Evolutionary conservation across 2,797 vertebrate genomes (phyloP).

Genomic region (Mustela erminea): DNA sequence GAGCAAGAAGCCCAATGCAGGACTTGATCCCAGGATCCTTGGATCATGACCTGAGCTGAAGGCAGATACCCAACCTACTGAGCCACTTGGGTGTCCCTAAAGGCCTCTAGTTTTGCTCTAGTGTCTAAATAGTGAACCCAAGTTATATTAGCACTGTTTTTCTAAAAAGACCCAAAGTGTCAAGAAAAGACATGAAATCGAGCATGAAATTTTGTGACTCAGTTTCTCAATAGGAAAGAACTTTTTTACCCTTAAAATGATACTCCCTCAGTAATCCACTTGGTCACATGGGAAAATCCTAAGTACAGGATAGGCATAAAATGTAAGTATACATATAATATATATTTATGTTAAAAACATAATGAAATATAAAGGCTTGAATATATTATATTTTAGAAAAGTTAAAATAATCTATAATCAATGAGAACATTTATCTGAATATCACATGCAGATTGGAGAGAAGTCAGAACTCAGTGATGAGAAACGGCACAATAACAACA

Average conservation of each 20-base stretch:
- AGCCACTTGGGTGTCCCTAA: too few species aligned
- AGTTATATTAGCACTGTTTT: not conserved
- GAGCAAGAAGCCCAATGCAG: too few species aligned
- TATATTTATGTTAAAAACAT: not conserved
- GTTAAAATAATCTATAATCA: not conserved
- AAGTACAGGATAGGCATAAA: not conserved
- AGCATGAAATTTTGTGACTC: not conserved
- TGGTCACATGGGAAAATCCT: not conserved
- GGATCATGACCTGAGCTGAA: too few species aligned
- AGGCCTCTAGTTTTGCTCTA: not conserved
- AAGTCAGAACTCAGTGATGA: not conserved
- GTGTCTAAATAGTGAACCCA: not conserved
- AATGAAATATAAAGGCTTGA: not conserved
- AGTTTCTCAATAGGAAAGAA: not conserved
- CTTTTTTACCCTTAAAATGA: not conserved
- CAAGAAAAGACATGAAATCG: not conserved
- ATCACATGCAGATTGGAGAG: not conserved
- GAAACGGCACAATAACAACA: constrained; percentile 42
- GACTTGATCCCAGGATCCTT: too few species aligned
- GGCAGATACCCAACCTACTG: too few species aligned
- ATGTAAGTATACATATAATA: not conserved
- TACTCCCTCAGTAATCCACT: not conserved
- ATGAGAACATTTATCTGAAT: not conserved
- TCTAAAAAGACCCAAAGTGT: not conserved
- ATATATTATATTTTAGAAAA: not conserved